These are phyloP conservation scores for Pipra filicauda DNA, from an alignment of 2,113 vertebrate species.

Conservation along the genomic window DNA sequence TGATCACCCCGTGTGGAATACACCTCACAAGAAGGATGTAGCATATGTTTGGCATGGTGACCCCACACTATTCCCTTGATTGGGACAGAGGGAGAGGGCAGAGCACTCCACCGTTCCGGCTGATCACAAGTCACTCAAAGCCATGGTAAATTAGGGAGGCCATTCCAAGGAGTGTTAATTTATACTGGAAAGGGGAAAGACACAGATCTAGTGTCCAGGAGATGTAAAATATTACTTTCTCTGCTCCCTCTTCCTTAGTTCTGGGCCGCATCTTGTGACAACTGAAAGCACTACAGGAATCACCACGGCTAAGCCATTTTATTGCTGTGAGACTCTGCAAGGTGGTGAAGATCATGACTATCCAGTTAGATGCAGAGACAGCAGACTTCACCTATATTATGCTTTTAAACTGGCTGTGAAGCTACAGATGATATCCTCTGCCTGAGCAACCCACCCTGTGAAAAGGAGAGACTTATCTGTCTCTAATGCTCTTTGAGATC, in stretches of 20 bases:
- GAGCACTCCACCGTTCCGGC: background rate
- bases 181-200: background rate
- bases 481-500: background rate
- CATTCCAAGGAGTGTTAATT: background rate
- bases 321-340: background rate
- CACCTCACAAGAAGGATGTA: conserved; percentile 5
- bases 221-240: background rate
- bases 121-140: background rate
- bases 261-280: background rate
- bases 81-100: background rate
- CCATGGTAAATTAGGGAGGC: background rate
- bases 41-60: background rate
- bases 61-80: background rate
- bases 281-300: background rate
- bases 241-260: background rate
- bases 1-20: background rate
- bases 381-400: background rate
- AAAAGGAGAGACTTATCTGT: background rate
- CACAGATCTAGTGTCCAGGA: fast-evolving
- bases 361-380: background rate
- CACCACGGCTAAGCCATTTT: background rate
- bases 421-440: background rate
- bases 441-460: background rate
- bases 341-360: background rate
- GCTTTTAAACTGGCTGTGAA: background rate